A percentile compares a stretch with the other conserved stretches of the same genome.
Conservation (phyloP, 2,113 vertebrate species). For the Dromiciops gliroides region DNA sequence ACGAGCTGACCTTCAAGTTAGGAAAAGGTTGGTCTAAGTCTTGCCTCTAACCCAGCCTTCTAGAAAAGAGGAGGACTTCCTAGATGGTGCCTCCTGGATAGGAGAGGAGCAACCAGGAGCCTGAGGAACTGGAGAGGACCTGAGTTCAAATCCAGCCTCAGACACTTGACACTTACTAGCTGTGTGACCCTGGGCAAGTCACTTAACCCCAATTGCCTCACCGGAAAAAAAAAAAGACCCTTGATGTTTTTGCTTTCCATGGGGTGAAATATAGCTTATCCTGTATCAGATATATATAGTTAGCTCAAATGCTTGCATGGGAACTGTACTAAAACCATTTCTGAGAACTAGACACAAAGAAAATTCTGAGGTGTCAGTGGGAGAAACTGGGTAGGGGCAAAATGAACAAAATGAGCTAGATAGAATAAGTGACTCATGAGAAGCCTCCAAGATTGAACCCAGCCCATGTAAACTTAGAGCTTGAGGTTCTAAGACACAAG, state of each 20-base stretch:
- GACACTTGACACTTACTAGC: too few relatives aligned
- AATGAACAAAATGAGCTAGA: neutral
- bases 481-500: neutral
- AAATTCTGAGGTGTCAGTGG: neutral
- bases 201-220: too few relatives aligned
- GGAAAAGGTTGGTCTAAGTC: neutral
- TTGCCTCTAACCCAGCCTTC: neutral
- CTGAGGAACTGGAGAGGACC: neutral
- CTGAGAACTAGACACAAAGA: neutral
- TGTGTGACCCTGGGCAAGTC: too few relatives aligned
- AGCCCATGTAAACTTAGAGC: neutral
- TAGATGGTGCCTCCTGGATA: neutral
- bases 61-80: neutral
- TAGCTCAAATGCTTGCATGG: neutral
- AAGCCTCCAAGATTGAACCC: neutral
- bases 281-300: neutral
- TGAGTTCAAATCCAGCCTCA: too few relatives aligned
- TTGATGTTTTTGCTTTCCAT: neutral
- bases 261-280: neutral
- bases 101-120: neutral
- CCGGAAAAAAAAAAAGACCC: too few relatives aligned
- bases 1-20: neutral
- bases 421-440: neutral
- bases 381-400: neutral
- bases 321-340: neutral